Evolutionary conservation across 2,888 invertebrate genomes (phyloP).

Genomic region (Amphipyra tragopoginis): DNA sequence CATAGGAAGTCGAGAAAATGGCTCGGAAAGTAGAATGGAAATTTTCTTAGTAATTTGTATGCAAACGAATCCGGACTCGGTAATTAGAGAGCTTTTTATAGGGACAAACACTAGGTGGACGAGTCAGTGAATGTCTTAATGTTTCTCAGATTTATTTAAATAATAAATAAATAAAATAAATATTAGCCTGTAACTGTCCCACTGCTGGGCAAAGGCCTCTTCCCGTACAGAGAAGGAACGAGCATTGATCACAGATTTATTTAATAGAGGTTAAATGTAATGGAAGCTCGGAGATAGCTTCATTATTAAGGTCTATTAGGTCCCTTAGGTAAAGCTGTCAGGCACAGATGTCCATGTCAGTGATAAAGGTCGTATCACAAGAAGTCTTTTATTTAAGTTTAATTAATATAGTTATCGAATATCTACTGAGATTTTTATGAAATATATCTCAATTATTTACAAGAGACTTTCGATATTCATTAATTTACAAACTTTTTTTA

Average conservation of each 20-base stretch:
- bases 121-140: slow-evolving; percentile 35
- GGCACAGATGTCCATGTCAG: slow-evolving; percentile 7
- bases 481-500: no score
- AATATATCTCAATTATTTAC: slow-evolving; percentile 16
- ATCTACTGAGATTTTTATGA: neutral
- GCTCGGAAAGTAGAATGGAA: slow-evolving; percentile 77
- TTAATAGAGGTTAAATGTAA: slow-evolving; percentile 29
- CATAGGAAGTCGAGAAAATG: slow-evolving; percentile 79
- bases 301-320: slow-evolving; percentile 14
- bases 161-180: no score
- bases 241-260: no score
- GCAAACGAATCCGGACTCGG: slow-evolving; percentile 80
- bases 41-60: slow-evolving; percentile 82
- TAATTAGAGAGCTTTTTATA: slow-evolving; percentile 80
- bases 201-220: no score
- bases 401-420: slow-evolving; percentile 22
- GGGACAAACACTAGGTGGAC: slow-evolving; percentile 58
- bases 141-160: slow-evolving; percentile 28
- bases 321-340: slow-evolving; percentile 24
- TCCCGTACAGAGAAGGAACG: no score
- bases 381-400: slow-evolving; percentile 12
- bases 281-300: slow-evolving; percentile 11
- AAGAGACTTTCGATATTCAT: neutral
- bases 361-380: slow-evolving; percentile 28
- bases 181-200: no score